Base-by-base conservation (phyloP, 2,797 vertebrate genomes). In the Micromesistius poutassou region DNA sequence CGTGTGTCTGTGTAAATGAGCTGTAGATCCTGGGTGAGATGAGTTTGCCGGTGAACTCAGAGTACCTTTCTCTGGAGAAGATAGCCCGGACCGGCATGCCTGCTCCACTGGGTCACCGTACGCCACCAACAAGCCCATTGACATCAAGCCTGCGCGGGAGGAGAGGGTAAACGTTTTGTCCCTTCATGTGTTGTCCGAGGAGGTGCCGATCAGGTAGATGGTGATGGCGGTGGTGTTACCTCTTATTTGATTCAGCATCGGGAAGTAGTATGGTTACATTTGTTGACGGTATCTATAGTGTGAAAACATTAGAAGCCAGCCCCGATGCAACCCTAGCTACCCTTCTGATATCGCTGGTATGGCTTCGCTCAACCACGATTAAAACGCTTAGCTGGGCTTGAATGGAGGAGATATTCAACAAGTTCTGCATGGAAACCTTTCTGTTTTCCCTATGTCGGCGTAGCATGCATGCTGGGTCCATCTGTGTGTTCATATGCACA, bases 91-190 rank as follows among this genome's bases (percentile, higher is more conserved):
- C 88, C 94, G 94, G 82, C 95, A 94, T 35, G 91, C 95, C 90
- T 96, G 93, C 88, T 91, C 95, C 89, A 96, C 94, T 0, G 94
- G 96, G 92, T 98, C 94, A 0, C 96, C 97, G 72, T 98, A 92
- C 88, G 96, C 95, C 87, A 97, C 94, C 85, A 97, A 98, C 96
- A 97, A 97, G 89, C 96, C 96, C 82, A 96, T 98, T 92, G 97
- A 97, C 94, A 98, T 98, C 94, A 97, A 97, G 89, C 95, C 96
- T n/a, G 72, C 94, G 91, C 75, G 84, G 95, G 87, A 95, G 93
- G 89, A 96, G 92, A 96, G 85, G 94, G 96, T 98, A 96, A 95
- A 92, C 35, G 74, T 70, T 79, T 71, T 80, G 42, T 73, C 74
- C 82, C 73, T 72, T 0, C 78, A 55, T 78, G 76, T 84, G 31